Evolutionary conservation across 2,797 vertebrate genomes (phyloP).

Genomic region (Alfaro cultratus): DNA sequence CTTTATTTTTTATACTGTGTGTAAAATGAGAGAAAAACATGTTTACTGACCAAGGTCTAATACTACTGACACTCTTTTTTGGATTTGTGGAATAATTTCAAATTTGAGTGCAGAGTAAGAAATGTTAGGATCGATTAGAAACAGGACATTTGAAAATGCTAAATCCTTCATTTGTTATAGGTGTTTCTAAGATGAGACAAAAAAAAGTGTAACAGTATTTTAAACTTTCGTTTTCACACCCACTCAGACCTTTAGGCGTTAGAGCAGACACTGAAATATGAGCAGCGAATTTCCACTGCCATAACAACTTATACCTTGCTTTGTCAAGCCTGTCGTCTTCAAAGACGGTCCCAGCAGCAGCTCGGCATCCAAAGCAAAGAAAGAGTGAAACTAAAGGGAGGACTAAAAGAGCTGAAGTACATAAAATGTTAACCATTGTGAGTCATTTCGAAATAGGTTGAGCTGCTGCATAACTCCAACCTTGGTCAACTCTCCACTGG

Average conservation of each 20-base stretch:
- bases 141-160: not conserved
- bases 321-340: slow-evolving; percentile 59
- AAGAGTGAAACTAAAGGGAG: slow-evolving; percentile 40
- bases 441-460: slow-evolving; percentile 46
- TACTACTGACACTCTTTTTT: too few relatives aligned
- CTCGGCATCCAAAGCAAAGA: slow-evolving; percentile 36
- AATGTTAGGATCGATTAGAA: not conserved
- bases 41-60: not conserved
- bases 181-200: slow-evolving; percentile 32
- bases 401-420: slow-evolving; percentile 58
- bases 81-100: not conserved
- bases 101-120: not conserved
- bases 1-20: too few relatives aligned
- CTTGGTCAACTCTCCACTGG: slow-evolving; percentile 46
- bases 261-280: slow-evolving; percentile 46
- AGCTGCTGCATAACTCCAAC: slow-evolving; percentile 40
- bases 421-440: slow-evolving; percentile 52
- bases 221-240: slow-evolving; percentile 49
- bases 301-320: slow-evolving; percentile 42
- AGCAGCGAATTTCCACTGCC: slow-evolving; percentile 26
- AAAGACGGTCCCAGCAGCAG: slow-evolving; percentile 53
- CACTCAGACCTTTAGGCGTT: slow-evolving; percentile 47
- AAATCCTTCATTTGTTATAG: not conserved
- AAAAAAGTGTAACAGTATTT: slow-evolving; percentile 45
- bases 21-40: not conserved